phyloP scores from a whole-genome alignment of 92 coral and sea anemone genomes.

The Parazoanthus darwini region DNA sequence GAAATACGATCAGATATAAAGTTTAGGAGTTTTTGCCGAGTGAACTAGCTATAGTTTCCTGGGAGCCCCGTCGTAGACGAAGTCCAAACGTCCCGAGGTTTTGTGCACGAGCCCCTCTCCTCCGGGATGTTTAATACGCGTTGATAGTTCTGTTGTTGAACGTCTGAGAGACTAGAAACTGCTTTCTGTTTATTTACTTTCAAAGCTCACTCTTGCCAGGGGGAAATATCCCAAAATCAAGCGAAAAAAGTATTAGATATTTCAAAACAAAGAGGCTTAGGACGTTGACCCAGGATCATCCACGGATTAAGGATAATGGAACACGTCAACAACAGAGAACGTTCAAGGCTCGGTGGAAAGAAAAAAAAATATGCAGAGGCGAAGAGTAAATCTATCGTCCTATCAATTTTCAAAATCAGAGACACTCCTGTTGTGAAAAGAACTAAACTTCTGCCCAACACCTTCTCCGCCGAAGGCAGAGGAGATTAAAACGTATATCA shows the following conservation, averaged over 20 bases:
- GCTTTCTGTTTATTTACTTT: too few relatives aligned
- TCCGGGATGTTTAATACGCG: too few relatives aligned
- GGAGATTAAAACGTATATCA: conserved; percentile 14
- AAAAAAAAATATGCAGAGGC: conserved; percentile 17
- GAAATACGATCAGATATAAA: too few relatives aligned
- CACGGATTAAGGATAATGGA: conserved; percentile 36
- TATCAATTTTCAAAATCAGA: conserved; percentile 32
- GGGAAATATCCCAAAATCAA: conserved; percentile 17
- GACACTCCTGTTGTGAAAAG: conserved; percentile 22
- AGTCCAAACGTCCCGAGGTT: too few relatives aligned
- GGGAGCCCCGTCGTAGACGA: too few relatives aligned
- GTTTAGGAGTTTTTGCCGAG: too few relatives aligned
- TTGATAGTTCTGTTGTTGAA: too few relatives aligned
- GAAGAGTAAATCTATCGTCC: conserved; percentile 29
- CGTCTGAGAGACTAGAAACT: too few relatives aligned
- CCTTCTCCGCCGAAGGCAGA: conserved; percentile 23
- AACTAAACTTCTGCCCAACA: conserved; percentile 31
- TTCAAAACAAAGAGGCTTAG: neutral
- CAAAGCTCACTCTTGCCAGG: neutral
- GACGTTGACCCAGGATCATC: conserved; percentile 40
- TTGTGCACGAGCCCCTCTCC: too few relatives aligned
- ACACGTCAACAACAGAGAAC: conserved; percentile 32
- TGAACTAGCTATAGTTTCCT: too few relatives aligned
- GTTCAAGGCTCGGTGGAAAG: conserved; percentile 20
- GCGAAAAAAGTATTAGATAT: neutral